Percentiles rank a stretch among this genome's conserved stretches.
phyloP scores from a whole-genome alignment of 2,888 invertebrate genomes.

The Athalia cordata region DNA sequence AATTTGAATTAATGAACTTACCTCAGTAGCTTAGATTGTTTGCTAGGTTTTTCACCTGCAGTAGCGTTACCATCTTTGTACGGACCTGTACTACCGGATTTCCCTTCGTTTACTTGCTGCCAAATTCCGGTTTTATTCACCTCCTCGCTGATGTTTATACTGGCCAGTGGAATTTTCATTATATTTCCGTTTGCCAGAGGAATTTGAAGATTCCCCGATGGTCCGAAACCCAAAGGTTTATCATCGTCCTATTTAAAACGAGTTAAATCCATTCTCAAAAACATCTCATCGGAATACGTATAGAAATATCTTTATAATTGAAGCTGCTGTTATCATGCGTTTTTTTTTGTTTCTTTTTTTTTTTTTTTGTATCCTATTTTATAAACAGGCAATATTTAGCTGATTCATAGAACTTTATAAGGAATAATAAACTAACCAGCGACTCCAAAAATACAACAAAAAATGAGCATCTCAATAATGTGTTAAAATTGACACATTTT shows the following conservation, averaged over 20 bases:
- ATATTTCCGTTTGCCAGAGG: slow-evolving; percentile 92
- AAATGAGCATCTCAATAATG: too few relatives aligned
- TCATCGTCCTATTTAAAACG: slow-evolving; percentile 63
- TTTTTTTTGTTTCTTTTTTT: too few relatives aligned
- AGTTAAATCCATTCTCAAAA: slow-evolving; percentile 47
- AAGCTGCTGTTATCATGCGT: neutral
- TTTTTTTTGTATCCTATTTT: too few relatives aligned
- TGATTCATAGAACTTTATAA: too few relatives aligned
- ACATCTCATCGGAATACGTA: neutral
- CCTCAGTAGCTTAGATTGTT: slow-evolving; percentile 66
- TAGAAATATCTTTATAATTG: neutral
- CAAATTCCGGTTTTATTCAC: slow-evolving; percentile 95
- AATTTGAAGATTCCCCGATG: slow-evolving; percentile 85
- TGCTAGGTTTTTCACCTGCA: slow-evolving; percentile 45
- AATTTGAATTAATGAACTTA: slow-evolving; percentile 52
- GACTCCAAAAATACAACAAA: too few relatives aligned
- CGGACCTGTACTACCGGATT: slow-evolving; percentile 69
- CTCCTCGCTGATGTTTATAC: slow-evolving; percentile 94
- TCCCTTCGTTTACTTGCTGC: slow-evolving; percentile 90
- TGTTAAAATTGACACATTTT: too few relatives aligned
- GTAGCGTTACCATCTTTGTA: neutral
- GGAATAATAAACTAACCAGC: too few relatives aligned
- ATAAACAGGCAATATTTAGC: too few relatives aligned
- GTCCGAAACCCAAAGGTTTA: slow-evolving; percentile 66
- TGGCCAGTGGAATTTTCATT: slow-evolving; percentile 89